phyloP scores from a whole-genome alignment of 2,113 vertebrate species.

The Seriola dumerili region DNA sequence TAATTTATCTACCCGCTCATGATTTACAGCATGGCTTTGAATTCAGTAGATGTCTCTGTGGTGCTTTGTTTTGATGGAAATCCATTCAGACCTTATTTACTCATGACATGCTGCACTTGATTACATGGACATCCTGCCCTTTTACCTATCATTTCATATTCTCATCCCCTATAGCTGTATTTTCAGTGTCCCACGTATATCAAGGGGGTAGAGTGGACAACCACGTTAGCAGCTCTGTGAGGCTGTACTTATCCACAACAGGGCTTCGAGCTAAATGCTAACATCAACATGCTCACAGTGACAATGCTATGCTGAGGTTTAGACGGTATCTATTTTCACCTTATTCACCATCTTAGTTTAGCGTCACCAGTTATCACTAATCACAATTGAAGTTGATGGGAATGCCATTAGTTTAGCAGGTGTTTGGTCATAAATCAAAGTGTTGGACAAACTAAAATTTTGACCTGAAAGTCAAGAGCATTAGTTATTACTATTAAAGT shows the following conservation, averaged over 20 bases:
- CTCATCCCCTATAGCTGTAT: background rate
- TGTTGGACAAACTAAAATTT: background rate
- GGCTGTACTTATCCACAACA: background rate
- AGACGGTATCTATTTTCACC: background rate
- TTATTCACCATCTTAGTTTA: background rate
- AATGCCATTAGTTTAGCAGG: background rate
- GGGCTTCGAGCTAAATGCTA: too few species aligned
- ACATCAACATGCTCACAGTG: too few species aligned
- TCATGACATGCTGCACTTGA: background rate
- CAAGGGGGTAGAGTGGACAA: background rate
- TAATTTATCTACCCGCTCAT: constrained; percentile 31
- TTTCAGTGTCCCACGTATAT: background rate
- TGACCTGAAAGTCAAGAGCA: too few species aligned
- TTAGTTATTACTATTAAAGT: background rate
- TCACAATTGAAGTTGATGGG: background rate
- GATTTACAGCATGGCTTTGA: constrained; percentile 20
- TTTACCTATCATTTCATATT: background rate
- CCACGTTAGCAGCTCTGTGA: background rate
- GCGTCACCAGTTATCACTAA: background rate
- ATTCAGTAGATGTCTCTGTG: constrained; percentile 18
- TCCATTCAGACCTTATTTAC: constrained; percentile 17
- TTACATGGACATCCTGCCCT: background rate
- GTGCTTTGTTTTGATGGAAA: constrained; percentile 29
- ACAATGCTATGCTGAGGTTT: too few species aligned
- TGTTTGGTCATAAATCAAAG: background rate